phyloP scores from a whole-genome alignment of 2,113 vertebrate genomes.

The Oriolus oriolus region DNA sequence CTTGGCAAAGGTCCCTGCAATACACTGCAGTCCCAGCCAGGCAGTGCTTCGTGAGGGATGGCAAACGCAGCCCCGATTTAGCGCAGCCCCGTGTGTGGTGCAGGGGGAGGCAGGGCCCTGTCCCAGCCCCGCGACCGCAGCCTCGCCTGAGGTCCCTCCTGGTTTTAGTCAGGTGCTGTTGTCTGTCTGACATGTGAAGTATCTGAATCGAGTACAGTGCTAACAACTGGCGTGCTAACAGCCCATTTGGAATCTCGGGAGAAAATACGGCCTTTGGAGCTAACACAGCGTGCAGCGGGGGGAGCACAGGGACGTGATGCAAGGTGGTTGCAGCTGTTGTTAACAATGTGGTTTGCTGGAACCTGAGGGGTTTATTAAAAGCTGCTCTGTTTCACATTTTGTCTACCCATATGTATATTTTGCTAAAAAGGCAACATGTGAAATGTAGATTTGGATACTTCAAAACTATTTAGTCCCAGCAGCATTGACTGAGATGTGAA shows the following conservation, averaged over 20 bases:
- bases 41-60: not conserved
- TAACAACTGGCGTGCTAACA: not conserved
- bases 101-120: not conserved
- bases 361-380: not conserved
- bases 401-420: not conserved
- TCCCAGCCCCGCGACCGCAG: no score
- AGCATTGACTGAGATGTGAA: not conserved
- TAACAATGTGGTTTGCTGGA: not conserved
- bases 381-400: not conserved
- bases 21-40: rapidly evolving
- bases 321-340: not conserved
- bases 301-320: not conserved
- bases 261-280: not conserved
- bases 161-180: not conserved
- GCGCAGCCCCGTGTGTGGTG: rapidly evolving
- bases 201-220: not conserved
- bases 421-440: not conserved
- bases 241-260: not conserved
- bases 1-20: not conserved
- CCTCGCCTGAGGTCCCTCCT: rapidly evolving
- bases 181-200: not conserved
- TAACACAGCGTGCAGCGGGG: rapidly evolving
- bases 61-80: not conserved
- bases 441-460: not conserved
- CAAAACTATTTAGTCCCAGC: not conserved